Evolutionary conservation across 2,888 invertebrate genomes (phyloP), one percentile per base, ranked within the genome.

Genomic region (Hirtodrosophila alboralis): DNA sequence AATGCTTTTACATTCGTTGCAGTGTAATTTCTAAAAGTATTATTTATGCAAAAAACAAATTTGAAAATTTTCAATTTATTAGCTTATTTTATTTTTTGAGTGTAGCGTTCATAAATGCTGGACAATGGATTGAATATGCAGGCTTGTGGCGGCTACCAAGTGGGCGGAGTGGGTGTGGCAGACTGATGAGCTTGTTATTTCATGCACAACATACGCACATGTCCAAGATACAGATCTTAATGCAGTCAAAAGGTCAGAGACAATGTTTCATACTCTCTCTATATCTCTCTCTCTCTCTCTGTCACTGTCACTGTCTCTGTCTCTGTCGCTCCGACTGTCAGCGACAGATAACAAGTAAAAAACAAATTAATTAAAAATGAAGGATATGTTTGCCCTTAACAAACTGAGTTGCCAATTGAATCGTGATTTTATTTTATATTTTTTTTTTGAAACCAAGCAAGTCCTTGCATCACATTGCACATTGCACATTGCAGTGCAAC

Each of bases 91-190:
- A 27, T 3, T 9, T 6, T 48, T 30, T 8, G n/a, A 31, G 48
- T 49, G 30, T 3, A 14, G 4, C 3, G 0, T 10, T 16, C 27
- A 45, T 26, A 23, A 43, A 16, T 7, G 23, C 6, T 26, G 38
- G 33, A 56, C 49, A 56, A 54, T 54, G 54, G 14, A 2, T 21
- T 43, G 23, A 43, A 53, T 41, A n/a, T n/a, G n/a, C n/a, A n/a
- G 34, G 41, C 6, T 27, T 12, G 28, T 21, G 5, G 8, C 7
- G 2, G n/a, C 23, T 8, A 5, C 3, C 0, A 6, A 9, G 26
- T 10, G 36, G 0, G 8, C 10, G 12, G 9, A 16, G 26, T 8
- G 13, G 9, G 12, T 0, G n/a, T 6, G 18, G 23, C 30, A 3
- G 27, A 9, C 14, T 33, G 43, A 47, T 27, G 38, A 33, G 53